Base-by-base conservation (phyloP, 2,888 invertebrate species). In the Gastrophysa polygoni region DNA sequence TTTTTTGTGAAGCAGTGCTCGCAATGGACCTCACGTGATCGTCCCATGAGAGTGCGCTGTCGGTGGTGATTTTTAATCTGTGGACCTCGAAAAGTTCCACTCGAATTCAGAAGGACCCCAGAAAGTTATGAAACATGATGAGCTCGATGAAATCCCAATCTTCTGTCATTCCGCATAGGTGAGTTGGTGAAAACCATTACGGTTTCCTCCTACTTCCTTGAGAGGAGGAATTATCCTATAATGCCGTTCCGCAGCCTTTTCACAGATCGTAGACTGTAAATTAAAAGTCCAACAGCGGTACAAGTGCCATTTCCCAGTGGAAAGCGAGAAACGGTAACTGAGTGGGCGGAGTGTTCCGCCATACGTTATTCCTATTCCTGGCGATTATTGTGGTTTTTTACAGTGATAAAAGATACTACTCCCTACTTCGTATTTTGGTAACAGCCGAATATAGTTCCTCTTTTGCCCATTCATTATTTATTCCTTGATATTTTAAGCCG, bases 371-470 rank as follows among this genome's bases (percentile, higher is more conserved):
- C 69, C 52, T 71, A 72, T 71, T 71, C 69, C 52, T 65, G 59
- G 68, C 70, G 71, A 72, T 71, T 71, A 72, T 72, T 72, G 68
- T 68, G 72, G 69, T 70, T 71, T n/a, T 72, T 72, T 70, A 65
- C 68, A 57, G 67, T 67, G 70, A 69, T 70, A 68, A 71, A 71
- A 67, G 69, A 67, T 67, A 63, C 68, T 68, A 64, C 59, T 60
- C 61, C 14, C 38, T 38, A 38, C 38, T 38, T n/a, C 59, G 63
- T 66, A 69, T 68, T 71, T 68, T 51, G 58, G 57, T 52, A 56
- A 48, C 65, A 63, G 58, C 63, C 57, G 51, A 59, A 65, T 64
- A 52, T 59, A 63, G 52, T 50, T 51, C 57, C 58, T 32, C 57
- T 48, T 55, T 57, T 56, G 34, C 51, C 56, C 63, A 63, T 63